Base-by-base conservation (phyloP, 2,797 vertebrate species). In the Balearica regulorum region DNA sequence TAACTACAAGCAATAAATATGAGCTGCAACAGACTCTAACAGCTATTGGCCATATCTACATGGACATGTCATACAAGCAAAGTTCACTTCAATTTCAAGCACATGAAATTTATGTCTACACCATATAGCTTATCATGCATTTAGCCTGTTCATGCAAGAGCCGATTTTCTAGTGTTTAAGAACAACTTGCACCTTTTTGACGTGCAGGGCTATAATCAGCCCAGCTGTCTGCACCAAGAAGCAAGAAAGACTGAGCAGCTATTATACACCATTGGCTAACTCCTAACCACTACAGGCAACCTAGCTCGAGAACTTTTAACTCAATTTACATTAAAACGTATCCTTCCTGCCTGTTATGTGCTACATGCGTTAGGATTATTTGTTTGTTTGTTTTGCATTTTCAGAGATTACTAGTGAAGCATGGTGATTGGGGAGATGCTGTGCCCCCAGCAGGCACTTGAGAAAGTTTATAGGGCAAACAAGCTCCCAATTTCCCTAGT, bases 1-100 rank as follows among this genome's bases (percentile, higher is more conserved):
- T 88, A 95, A 79, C 80, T 96, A 76, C 31, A 95, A 96, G 95
- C 76, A 97, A 96, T 94, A 97, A 95, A 79, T 96, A 96, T 62
- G 90, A 97, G 87, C 80, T 95, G 95, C 94, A 97, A 87, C 76
- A 73, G 79, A 93, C 85, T 91, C 88, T 66, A 86, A 87, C 79
- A 76, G 39, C 68, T 87, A 86, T 53, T 88, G 76, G 35, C 49
- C 37, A 28, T 89, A 95, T 71, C 94, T 95, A 54, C 75, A 17
- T 55, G 79, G 79, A 75, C 93, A 68, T 83, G 35, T 93, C 85
- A 89, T 65, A 91, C 57, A 92, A 97, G 61, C 64, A 92, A 90
- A 91, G 87, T 88, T 91, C 82, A 89, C 87, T 92, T 92, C 69
- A 85, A 75, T 94, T 96, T 92, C 78, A 86, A 91, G 82, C 65